Conservation (phyloP, 2,888 invertebrate genomes). For the Hedychridium roseum region DNA sequence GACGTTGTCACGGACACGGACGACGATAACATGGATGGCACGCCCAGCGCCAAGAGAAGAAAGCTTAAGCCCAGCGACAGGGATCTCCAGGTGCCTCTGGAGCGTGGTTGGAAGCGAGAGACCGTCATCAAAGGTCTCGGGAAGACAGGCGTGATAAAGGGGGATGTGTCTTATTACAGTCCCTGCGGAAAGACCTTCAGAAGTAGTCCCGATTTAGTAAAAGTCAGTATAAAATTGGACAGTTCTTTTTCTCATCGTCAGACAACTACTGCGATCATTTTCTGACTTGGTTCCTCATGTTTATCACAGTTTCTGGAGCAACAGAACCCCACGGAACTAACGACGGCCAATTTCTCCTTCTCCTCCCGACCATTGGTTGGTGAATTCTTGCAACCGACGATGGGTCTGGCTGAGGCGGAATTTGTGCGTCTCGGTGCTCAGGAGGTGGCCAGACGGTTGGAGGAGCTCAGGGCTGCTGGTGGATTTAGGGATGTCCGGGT, state of each 20-base stretch:
- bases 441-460: conserved; percentile 80
- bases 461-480: conserved; percentile 73
- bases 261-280: no score
- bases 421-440: conserved; percentile 80
- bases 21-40: conserved; percentile 60
- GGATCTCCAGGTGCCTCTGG: conserved; percentile 57
- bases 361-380: conserved; percentile 89
- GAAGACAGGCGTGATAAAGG: conserved; percentile 84
- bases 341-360: conserved; percentile 91
- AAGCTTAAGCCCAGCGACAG: conserved; percentile 59
- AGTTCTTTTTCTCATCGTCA: no score
- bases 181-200: conserved; percentile 73
- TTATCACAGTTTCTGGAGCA: conserved; percentile 58
- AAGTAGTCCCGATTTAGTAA: conserved; percentile 69
- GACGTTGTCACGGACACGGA: conserved; percentile 60
- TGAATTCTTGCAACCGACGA: conserved; percentile 83
- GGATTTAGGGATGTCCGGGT: conserved; percentile 66
- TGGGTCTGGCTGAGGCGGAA: conserved; percentile 71
- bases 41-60: conserved; percentile 57
- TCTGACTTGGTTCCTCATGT: no score
- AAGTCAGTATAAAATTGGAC: conserved; percentile 62
- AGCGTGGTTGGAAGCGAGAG: conserved; percentile 88
- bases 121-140: conserved; percentile 89
- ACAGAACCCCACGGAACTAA: conserved; percentile 69
- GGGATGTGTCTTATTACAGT: conserved; percentile 90